Conservation (phyloP, 1,140 invertebrate species). For the Cepaea nemoralis region DNA sequence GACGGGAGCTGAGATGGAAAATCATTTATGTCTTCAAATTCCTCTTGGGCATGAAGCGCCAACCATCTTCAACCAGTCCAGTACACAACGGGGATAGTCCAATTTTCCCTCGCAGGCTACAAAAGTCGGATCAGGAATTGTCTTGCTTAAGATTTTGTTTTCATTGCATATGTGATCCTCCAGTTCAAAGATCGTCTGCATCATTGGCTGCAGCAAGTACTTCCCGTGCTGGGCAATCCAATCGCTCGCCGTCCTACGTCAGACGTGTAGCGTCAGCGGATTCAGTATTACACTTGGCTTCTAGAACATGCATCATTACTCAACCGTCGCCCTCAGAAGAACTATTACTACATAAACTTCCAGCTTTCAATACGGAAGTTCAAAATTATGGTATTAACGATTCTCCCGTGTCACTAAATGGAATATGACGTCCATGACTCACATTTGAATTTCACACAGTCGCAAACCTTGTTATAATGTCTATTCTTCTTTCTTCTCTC, state of each 20-base stretch:
- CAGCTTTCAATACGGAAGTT: not conserved
- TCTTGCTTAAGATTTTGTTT: conserved; percentile 59
- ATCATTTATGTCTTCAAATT: conserved; percentile 50
- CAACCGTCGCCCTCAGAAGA: conserved; percentile 17
- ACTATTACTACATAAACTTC: not conserved
- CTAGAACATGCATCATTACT: not conserved
- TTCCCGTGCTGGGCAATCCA: not conserved
- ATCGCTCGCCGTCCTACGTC: conserved; percentile 26
- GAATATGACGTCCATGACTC: too few relatives aligned
- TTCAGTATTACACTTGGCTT: not conserved
- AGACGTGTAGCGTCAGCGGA: not conserved
- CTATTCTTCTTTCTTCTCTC: too few relatives aligned
- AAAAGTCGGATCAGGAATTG: not conserved
- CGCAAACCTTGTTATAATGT: too few relatives aligned
- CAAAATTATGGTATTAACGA: not conserved
- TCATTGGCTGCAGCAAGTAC: not conserved
- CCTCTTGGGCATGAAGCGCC: conserved; percentile 40
- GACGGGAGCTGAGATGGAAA: conserved; percentile 57
- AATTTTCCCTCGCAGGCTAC: conserved; percentile 2
- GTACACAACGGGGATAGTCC: not conserved
- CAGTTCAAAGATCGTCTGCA: conserved; percentile 29
- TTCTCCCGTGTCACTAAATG: not conserved
- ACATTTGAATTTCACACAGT: too few relatives aligned
- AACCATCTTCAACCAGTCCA: not conserved
- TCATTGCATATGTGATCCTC: conserved; percentile 61